Percentiles rank a stretch among this genome's conserved stretches.
Conservation (phyloP, 2,888 invertebrate species). For the Drosophila nr. perissopoda region DNA sequence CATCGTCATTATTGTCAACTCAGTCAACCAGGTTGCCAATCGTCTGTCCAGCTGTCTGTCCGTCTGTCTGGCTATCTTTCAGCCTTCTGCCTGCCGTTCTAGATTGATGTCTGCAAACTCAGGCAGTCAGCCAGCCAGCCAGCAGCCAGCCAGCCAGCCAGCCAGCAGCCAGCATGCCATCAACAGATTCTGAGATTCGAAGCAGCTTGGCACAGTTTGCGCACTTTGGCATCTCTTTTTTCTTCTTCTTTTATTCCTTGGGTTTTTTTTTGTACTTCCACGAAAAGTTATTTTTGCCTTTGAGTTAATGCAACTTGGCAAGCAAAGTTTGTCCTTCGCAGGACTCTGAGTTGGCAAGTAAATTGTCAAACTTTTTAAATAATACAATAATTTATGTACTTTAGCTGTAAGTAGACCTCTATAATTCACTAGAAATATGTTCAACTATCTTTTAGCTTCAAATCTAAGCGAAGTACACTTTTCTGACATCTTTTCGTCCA, state of each 20-base stretch:
- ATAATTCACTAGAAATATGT: background rate
- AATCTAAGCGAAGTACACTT: background rate
- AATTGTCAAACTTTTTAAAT: conserved; percentile 14
- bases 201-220: conserved; percentile 63
- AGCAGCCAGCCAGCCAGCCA: conserved; percentile 20
- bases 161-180: conserved; percentile 47
- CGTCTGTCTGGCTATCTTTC: conserved; percentile 29
- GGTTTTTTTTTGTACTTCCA: background rate
- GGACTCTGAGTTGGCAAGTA: conserved; percentile 1
- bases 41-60: conserved; percentile 34
- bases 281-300: conserved; percentile 8
- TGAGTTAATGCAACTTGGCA: conserved; percentile 6
- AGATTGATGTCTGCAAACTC: conserved; percentile 66
- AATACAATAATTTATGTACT: conserved; percentile 7
- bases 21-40: conserved; percentile 68
- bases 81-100: conserved; percentile 60
- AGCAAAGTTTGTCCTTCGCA: conserved; percentile 14
- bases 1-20: conserved; percentile 76
- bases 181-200: conserved; percentile 24
- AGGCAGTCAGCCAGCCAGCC: background rate
- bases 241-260: background rate
- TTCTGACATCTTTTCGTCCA: background rate
- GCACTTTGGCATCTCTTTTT: conserved; percentile 51
- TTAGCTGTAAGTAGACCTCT: background rate
- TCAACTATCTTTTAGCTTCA: conserved; percentile 2